A percentile compares a stretch with the other conserved stretches of the same genome.
These are phyloP conservation scores for Chloroclystis v-ata DNA, from an alignment of 2,888 invertebrate genomes.

Conservation along the genomic window DNA sequence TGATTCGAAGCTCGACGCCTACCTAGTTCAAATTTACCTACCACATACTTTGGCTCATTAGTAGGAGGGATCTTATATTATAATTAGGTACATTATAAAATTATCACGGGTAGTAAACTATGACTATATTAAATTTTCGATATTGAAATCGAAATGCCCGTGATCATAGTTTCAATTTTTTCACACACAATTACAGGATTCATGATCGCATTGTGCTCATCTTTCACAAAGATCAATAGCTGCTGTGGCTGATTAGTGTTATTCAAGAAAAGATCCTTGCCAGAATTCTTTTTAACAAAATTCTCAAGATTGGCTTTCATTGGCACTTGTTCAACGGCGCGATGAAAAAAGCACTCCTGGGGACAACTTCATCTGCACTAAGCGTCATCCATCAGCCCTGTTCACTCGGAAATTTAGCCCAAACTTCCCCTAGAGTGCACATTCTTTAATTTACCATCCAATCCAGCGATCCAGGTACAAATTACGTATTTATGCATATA, in stretches of 20 bases:
- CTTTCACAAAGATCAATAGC: neutral
- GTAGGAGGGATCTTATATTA: too few species aligned
- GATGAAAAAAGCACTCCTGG: conserved; percentile 65
- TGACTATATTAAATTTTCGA: too few species aligned
- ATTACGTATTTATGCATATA: neutral
- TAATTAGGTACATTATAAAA: too few species aligned
- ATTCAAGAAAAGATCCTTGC: conserved; percentile 14
- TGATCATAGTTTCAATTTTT: too few species aligned
- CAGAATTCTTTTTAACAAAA: conserved; percentile 40
- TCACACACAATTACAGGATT: too few species aligned
- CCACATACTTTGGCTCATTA: too few species aligned
- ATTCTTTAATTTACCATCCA: conserved; percentile 45
- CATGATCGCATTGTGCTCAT: too few species aligned
- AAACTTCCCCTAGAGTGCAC: conserved; percentile 47
- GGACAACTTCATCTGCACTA: conserved; percentile 68
- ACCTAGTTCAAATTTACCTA: too few species aligned
- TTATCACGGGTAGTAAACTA: too few species aligned
- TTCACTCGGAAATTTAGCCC: conserved; percentile 50
- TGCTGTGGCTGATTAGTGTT: conserved; percentile 6
- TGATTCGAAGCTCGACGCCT: too few species aligned
- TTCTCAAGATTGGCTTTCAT: conserved; percentile 57
- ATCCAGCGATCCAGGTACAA: conserved; percentile 20
- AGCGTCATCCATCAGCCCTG: conserved; percentile 66
- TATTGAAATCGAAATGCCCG: too few species aligned
- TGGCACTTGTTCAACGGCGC: conserved; percentile 69